Base-by-base conservation (phyloP, 1,140 invertebrate species). In the Caenorhabditis latens region DNA sequence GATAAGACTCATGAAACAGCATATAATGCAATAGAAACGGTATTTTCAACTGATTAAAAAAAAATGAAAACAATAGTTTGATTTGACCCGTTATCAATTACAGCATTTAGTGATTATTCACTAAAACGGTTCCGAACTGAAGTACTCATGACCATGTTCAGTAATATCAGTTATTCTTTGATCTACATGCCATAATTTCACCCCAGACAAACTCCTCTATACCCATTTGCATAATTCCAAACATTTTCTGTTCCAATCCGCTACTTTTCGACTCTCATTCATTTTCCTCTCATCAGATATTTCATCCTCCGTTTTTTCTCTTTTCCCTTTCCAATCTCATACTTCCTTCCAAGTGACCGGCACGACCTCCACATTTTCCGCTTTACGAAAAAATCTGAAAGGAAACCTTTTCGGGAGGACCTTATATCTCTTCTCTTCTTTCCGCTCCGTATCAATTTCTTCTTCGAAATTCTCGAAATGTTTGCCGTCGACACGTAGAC, bases 241-340 rank as follows among this genome's bases (percentile, higher is more conserved):
- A 58, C 9, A n/a, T 58, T 58, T n/a, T n/a, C 8, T n/a, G 57
- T 58, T 58, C 57, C 57, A 58, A 19, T 63, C 61, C 21, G n/a
- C n/a, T 46, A 32, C 14, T 46, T n/a, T 46, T n/a, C 14, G 46
- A 32, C 32, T 32, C 65, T 46, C 43, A 71, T 19, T 79, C 46
- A 79, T 48, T 79, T 79, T 50, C 71, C 24, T 50, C 46, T 79
- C 71, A 79, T 79, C n/a, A 79, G 53, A 79, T 79, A 79, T 79
- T 79, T 50, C 71, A 50, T 79, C 50, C n/a, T 2, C 46, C 46
- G 2, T 50, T 14, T 71, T 43, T 32, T 40, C 16, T 65, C 19
- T 65, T 40, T 9, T 71, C 46, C 65, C 46, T 46, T 19, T 13
- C 21, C 19, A 32, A 63, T 63, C 61, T 48, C 42, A 43, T 48